Base-by-base conservation (phyloP, 2,888 invertebrate species). In the Falcaria lacertinaria region DNA sequence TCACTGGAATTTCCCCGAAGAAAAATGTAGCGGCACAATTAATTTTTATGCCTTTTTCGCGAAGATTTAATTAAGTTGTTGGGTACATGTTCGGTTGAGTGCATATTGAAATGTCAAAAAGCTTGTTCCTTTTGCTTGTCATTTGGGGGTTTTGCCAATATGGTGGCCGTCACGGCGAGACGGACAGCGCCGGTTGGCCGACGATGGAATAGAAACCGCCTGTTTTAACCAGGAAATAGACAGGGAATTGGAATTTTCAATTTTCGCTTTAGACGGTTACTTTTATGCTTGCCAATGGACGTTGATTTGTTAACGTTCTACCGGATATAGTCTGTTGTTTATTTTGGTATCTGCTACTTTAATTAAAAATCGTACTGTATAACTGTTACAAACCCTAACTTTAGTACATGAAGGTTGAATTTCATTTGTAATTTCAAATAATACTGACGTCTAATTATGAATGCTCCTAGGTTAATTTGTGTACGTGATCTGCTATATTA, bases 61-160 rank as follows among this genome's bases (percentile, higher is more conserved):
- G 43, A 33, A 43, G 42, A 41, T 41, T 77, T 80, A 81, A 82
- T 84, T 80, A 78, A 78, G 60, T 65, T 60, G 68, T 61, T 69
- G 58, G 54, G 60, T n/a, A n/a, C n/a, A n/a, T 57, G 63, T 66
- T 60, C 75, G 37, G 81, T 76, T 80, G 86, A 87, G 85, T 87
- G 86, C 83, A 87, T 87, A 87, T 87, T 84, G 88, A 80, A 86
- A 85, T 64, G 87, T 88, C 88, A 84, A 79, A 82, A 80, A 77
- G 76, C 72, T 68, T 69, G 73, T 84, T 87, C 84, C 86, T 88
- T 88, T 87, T 87, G 69, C 78, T 78, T 83, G 78, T 84, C 78
- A 86, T 88, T 88, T 84, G 82, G 69, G 78, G 67, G 69, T 76
- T 79, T 35, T 19, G 58, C 74, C 86, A 83, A 85, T 82, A 86